Evolutionary conservation across 2,113 vertebrate species (phyloP), one percentile per base, ranked within the genome.

Genomic region (Alligator mississippiensis): DNA sequence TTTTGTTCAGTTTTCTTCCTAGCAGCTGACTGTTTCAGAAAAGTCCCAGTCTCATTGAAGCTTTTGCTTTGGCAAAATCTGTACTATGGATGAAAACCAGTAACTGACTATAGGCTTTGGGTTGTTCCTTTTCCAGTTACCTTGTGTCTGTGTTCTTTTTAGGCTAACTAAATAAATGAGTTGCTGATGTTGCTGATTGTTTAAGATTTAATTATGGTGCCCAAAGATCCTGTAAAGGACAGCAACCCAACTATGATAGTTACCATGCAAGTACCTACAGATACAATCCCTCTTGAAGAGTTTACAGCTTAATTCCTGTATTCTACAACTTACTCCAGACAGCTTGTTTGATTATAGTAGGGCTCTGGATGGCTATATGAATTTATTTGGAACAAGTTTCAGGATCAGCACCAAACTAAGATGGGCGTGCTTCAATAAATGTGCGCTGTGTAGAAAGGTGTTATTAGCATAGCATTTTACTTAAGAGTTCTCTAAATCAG

Each of bases 1-100:
- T 47, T 22, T 79, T 34, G 7, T 2, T 0, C 5, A 27, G 4
- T 47, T 9, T 28, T 83, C 60, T 5, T 17, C 18, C 60, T 0
- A 0, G 1, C 64, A 12, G n/a, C 64, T 34, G 55, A 82, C 0
- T 25, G 24, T 68, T 85, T 83, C 34, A 77, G 80, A 74, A 59
- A 74, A 70, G 18, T 11, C 80, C 55, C 11, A 25, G 14, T 13
- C n/a, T 22, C 62, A 54, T 12, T 68, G 16, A 60, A 85, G 22
- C 14, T 8, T 7, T 59, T 76, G 3, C 47, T 76, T 16, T 64
- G 58, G 5, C 6, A 27, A 16, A 17, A 14, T 55, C 22, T 89
- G 34, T 17, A 8, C 5, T 66, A 25, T 34, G 57, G 47, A n/a
- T 74, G 11, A 16, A 81, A 3, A 15, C 55, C 30, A 10, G 21